phyloP scores from a whole-genome alignment of 2,888 invertebrate species.

The Ischnus inquisitorius region DNA sequence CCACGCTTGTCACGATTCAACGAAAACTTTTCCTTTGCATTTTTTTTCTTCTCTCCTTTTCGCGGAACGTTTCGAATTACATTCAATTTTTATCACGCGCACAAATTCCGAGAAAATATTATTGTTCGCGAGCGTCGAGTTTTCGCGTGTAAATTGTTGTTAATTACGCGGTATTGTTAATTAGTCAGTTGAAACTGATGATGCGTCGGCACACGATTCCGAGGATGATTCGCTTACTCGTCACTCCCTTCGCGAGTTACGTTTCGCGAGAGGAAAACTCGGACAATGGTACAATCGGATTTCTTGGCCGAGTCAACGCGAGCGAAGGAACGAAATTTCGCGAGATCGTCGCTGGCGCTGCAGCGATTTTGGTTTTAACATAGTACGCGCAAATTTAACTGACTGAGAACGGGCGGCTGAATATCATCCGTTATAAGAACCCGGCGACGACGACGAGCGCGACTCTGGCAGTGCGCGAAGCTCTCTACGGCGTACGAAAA shows the following conservation, averaged over 20 bases:
- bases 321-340: background rate
- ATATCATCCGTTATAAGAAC: conserved; percentile 5
- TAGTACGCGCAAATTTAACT: background rate
- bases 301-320: background rate
- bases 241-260: background rate
- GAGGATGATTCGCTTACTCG: background rate
- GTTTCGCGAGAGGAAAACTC: background rate
- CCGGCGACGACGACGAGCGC: conserved; percentile 7
- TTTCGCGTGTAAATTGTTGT: background rate
- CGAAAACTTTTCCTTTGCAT: background rate
- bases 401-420: background rate
- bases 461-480: background rate
- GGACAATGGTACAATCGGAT: background rate
- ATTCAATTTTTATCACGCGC: background rate
- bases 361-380: background rate
- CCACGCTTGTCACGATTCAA: background rate
- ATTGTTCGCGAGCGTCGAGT: background rate
- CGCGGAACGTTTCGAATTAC: background rate
- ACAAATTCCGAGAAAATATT: background rate
- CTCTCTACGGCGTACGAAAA: background rate
- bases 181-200: background rate
- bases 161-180: background rate
- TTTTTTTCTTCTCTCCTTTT: too few species aligned
- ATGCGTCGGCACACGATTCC: background rate
- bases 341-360: background rate